Evolutionary conservation across 2,113 vertebrate genomes (phyloP), one percentile per base, ranked within the genome.

Genomic region (Galemys pyrenaicus): DNA sequence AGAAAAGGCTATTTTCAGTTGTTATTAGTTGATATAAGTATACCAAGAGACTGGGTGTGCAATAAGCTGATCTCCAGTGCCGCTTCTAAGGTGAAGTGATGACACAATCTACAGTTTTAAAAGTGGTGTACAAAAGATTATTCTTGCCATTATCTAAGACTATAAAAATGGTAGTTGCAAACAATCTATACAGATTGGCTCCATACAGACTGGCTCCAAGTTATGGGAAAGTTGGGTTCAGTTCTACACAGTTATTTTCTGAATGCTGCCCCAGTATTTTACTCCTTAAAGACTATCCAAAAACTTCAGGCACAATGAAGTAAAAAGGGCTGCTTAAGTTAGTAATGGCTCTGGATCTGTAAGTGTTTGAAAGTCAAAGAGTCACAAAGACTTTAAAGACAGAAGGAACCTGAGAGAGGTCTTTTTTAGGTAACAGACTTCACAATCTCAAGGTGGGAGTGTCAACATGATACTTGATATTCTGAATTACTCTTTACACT

Each of bases 1-100:
- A 94, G 68, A 68, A 92, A 94, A 89, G 35, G 39, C 83, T 88
- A 62, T 62, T 92, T 73, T 73, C 16, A 56, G 78, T 46, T 81
- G 68, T 49, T 81, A 32, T 54, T 74, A 65, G 71, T 64, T 71
- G 22, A 75, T 84, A 6, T 60, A 85, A 92, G 20, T 8, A 26
- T 28, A 35, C 16, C 56, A 68, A 78, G 30, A 64, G 26, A 82
- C 0, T 5, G 11, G 46, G 70, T 71, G 46, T 46, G 20, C 19
- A 39, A 44, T n/a, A 44, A 70, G 46, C 46, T 51, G 32, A 44
- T 80, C 51, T 77, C 28, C 49, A 70, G 51, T 9, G 22, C 32
- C 32, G 32, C 35, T 81, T 60, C 77, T 62, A 19, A 0, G 5
- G 37, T 80, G 9, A 74, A 78, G 68, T 44, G 46, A 73, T 17